Base-by-base conservation (phyloP, 1,140 invertebrate genomes). In the Melipona quadrifasciata region DNA sequence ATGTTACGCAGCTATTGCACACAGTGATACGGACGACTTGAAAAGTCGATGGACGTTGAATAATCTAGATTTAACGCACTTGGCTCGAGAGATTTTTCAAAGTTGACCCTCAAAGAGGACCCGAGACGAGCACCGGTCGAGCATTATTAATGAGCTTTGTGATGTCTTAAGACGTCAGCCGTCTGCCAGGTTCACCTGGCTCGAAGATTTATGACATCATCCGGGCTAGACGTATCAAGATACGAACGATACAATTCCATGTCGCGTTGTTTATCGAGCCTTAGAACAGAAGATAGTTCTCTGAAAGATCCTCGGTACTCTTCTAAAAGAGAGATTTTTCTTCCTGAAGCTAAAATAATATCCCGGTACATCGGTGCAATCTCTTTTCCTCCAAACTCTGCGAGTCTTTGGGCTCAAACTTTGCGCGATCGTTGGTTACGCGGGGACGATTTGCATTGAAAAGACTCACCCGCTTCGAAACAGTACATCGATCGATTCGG, bases 401-500 rank as follows among this genome's bases (percentile, higher is more conserved):
- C 39, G 14, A 53, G 8, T 8, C 1, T 27, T 51, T 16, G 14
- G 11, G 12, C 12, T 5, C 0, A 51, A 27, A 53, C 17, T 14
- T 27, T 21, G 47, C 24, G 39, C 17, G n/a, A 34, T 72, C 16
- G 3, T 14, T 6, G 39, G 6, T 47, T 8, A 47, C 39, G 27
- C 53, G 8, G 17, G 4, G 21, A 16, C 14, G 11, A 65, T 53
- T 47, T 71, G 5, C 11, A 58, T 71, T 31, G 0, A 34, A 72
- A 81, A 70, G 27, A 71, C 93, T 94, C 94, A 97, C 97, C 97
- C 89, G 97, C 97, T 96, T 99, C 98, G 92, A 99, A 99, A 92
- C 98, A 99, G 92, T 97, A 99, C 96, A 98, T 97, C 73, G 97
- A 97, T 89, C 96, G 95, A 92, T 98, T 98, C 3, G 97, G 97